Conservation (phyloP, 2,888 invertebrate genomes). For the Opisthograptis luteolata region DNA sequence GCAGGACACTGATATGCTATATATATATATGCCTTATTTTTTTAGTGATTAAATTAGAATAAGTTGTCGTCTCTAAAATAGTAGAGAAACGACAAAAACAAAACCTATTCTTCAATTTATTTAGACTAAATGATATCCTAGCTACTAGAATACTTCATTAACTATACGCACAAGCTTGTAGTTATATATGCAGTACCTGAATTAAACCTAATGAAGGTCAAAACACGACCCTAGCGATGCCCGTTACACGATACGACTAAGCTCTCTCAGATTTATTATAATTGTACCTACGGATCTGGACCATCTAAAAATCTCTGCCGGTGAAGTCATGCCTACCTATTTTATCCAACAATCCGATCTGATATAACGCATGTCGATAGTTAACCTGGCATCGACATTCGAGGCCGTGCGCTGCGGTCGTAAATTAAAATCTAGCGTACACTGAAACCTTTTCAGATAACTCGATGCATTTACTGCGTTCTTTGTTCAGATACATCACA, state of each 20-base stretch:
- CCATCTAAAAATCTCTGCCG: not conserved
- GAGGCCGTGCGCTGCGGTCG: not conserved
- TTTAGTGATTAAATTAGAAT: too few species aligned
- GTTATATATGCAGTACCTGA: not conserved
- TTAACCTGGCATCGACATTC: not conserved
- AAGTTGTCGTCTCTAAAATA: too few species aligned
- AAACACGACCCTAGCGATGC: too few species aligned
- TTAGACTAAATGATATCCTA: too few species aligned
- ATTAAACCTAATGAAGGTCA: not conserved
- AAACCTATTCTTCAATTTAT: too few species aligned
- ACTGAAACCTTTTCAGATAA: not conserved
- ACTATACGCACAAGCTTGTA: too few species aligned
- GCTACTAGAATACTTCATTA: too few species aligned
- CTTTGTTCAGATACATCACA: slow-evolving; percentile 18
- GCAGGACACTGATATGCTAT: too few species aligned
- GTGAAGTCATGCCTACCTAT: too few species aligned
- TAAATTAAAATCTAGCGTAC: slow-evolving; percentile 1
- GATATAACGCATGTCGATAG: not conserved
- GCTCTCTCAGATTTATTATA: not conserved
- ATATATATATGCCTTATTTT: too few species aligned
- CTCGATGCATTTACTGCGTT: not conserved
- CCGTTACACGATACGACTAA: not conserved
- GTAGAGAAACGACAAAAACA: too few species aligned
- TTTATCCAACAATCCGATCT: too few species aligned
- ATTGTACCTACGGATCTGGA: not conserved